Conservation (phyloP, 2,888 invertebrate genomes). For the Parelbella ahira region DNA sequence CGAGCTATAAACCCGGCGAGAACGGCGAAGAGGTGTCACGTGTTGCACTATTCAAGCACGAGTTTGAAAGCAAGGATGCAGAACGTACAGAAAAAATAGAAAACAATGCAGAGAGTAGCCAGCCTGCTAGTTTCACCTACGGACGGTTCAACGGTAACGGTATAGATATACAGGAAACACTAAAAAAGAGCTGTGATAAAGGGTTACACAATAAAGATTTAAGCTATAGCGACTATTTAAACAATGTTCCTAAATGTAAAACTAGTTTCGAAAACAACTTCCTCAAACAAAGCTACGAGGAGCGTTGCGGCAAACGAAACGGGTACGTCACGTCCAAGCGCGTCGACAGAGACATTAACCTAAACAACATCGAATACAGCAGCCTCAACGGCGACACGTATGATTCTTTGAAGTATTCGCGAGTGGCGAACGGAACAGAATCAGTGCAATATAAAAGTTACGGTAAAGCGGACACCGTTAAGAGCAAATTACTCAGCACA, state of each 20-base stretch:
- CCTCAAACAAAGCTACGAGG: slow-evolving; percentile 71
- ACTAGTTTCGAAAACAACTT: slow-evolving; percentile 76
- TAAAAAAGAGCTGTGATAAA: slow-evolving; percentile 78
- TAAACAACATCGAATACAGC: slow-evolving; percentile 68
- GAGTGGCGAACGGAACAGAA: slow-evolving; percentile 74
- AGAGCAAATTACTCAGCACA: slow-evolving; percentile 73
- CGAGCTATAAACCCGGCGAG: slow-evolving; percentile 46
- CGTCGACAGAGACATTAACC: slow-evolving; percentile 67
- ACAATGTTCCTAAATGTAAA: slow-evolving; percentile 78
- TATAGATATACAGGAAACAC: slow-evolving; percentile 72
- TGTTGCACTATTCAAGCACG: slow-evolving; percentile 67
- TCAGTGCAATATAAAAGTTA: slow-evolving; percentile 75
- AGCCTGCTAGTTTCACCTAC: slow-evolving; percentile 61
- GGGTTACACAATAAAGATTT: slow-evolving; percentile 73
- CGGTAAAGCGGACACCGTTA: slow-evolving; percentile 72
- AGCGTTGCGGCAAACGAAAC: slow-evolving; percentile 70
- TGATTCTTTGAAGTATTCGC: slow-evolving; percentile 78
- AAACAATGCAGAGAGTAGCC: slow-evolving; percentile 52
- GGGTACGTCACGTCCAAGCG: slow-evolving; percentile 66
- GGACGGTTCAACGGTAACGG: slow-evolving; percentile 62
- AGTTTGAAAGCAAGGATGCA: slow-evolving; percentile 68
- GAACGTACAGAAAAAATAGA: slow-evolving; percentile 56
- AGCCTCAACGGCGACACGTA: slow-evolving; percentile 71
- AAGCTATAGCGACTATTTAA: slow-evolving; percentile 70
- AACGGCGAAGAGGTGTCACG: slow-evolving; percentile 61